Evolutionary conservation across 1,140 invertebrate genomes (phyloP), one percentile per base, ranked within the genome.

Genomic region (Achatina immaculata): DNA sequence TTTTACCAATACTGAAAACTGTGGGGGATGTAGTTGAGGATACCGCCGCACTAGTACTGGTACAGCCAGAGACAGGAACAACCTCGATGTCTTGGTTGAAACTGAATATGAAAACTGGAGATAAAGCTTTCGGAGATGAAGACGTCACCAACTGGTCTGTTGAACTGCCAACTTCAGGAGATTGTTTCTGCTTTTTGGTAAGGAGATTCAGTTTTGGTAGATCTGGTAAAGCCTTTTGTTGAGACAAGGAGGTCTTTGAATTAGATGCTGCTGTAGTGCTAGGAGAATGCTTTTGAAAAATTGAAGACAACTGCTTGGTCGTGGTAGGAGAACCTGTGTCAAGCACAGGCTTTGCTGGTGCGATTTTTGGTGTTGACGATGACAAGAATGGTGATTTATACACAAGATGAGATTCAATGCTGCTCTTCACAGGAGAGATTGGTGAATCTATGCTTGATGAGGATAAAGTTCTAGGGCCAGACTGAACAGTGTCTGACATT

Each of bases 191-290:
- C 31, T 55, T 14, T 42, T 55, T 36, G 6, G 58, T 3, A 21
- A n/a, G 36, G 21, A 78, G 34, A 11, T 78, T 78, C 58, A 78
- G 72, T 76, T 82, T 82, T 19, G 81, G 78, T n/a, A 80, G 51
- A 24, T 82, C 72, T 9, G 81, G 58, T 0, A 80, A 78, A n/a
- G n/a, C n/a, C 69, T 55, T 82, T 31, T 75, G 42, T 43, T 48
- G 45, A 19, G 65, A 48, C 48, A 72, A 78, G 2, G 21, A 19
- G 21, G 28, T 45, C 48, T 55, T 7, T 3, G 48, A 55, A 21
- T 21, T 55, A 21, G 3, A 21, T 55, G n/a, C 48, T 19, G 19
- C 16, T 14, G n/a, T n/a, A n/a, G n/a, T n/a, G n/a, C 48, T 24
- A 55, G 7, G 3, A 2, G 48, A 24, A 55, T 55, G 48, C 24